phyloP scores from a whole-genome alignment of 2,888 invertebrate species.

The Macroteleia sp. region DNA sequence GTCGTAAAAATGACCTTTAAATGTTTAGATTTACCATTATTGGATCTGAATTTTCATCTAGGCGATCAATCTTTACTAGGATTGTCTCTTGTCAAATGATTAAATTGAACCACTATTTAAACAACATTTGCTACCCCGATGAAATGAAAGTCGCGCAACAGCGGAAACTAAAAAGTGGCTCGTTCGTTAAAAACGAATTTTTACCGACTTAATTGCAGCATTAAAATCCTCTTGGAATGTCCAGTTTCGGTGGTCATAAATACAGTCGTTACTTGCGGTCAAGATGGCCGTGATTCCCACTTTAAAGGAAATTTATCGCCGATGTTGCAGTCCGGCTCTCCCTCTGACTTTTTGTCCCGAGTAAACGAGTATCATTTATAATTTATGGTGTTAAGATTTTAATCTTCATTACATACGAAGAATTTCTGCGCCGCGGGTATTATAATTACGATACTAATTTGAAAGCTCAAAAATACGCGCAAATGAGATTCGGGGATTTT shows the following conservation, averaged over 20 bases:
- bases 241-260: conserved; percentile 14
- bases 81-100: too few species aligned
- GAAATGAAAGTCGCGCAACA: too few species aligned
- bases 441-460: conserved; percentile 37
- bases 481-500: conserved; percentile 20
- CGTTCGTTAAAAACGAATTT: conserved; percentile 2
- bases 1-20: too few species aligned
- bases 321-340: not conserved
- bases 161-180: not conserved
- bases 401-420: conserved; percentile 33
- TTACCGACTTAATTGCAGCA: conserved; percentile 3
- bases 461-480: conserved; percentile 28
- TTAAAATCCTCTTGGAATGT: conserved; percentile 9
- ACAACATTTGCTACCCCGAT: too few species aligned
- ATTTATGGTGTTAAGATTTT: conserved; percentile 37
- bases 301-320: conserved; percentile 15
- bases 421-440: conserved; percentile 15
- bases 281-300: conserved; percentile 8
- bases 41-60: too few species aligned
- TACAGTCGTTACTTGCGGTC: conserved; percentile 8
- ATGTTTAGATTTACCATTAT: too few species aligned
- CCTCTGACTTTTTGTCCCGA: not conserved
- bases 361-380: conserved; percentile 13
- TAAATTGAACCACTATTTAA: too few species aligned
- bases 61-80: too few species aligned